phyloP scores from a whole-genome alignment of 2,113 vertebrate species.

The Cathartes aura region DNA sequence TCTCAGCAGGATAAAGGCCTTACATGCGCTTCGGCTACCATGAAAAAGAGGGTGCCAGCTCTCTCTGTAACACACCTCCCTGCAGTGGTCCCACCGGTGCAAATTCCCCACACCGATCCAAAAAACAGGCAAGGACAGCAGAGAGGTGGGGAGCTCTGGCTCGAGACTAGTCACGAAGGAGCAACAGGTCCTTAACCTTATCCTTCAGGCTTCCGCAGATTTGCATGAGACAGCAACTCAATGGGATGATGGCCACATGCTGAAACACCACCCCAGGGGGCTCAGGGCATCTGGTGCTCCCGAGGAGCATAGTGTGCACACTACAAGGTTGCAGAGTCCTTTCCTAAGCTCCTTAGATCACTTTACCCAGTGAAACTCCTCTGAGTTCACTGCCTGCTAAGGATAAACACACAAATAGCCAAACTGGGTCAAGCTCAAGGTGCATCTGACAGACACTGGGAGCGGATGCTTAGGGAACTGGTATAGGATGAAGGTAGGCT shows the following conservation, averaged over 20 bases:
- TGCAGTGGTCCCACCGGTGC: background rate
- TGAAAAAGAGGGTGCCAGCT: background rate
- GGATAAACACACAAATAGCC: conserved; percentile 18
- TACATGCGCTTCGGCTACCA: fast-evolving
- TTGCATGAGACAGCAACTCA: background rate
- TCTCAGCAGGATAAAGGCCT: background rate
- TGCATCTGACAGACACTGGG: background rate
- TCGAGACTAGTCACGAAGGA: background rate
- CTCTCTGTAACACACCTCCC: background rate
- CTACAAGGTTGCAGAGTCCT: background rate
- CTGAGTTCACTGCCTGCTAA: background rate
- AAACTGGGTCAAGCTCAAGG: conserved; percentile 4
- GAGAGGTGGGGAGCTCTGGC: background rate
- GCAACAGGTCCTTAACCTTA: background rate
- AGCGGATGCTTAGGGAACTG: background rate
- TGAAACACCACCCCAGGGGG: background rate
- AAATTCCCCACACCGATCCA: background rate
- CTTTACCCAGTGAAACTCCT: background rate
- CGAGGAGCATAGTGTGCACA: background rate
- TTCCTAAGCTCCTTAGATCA: conserved; percentile 33
- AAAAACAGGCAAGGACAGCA: background rate
- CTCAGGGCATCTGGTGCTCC: background rate
- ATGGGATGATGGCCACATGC: background rate
- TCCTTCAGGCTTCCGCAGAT: background rate
- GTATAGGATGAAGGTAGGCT: background rate